Percentiles rank a stretch among this genome's conserved stretches.
Conservation (phyloP, 1,140 invertebrate genomes). For the Elymnias hypermnestra region DNA sequence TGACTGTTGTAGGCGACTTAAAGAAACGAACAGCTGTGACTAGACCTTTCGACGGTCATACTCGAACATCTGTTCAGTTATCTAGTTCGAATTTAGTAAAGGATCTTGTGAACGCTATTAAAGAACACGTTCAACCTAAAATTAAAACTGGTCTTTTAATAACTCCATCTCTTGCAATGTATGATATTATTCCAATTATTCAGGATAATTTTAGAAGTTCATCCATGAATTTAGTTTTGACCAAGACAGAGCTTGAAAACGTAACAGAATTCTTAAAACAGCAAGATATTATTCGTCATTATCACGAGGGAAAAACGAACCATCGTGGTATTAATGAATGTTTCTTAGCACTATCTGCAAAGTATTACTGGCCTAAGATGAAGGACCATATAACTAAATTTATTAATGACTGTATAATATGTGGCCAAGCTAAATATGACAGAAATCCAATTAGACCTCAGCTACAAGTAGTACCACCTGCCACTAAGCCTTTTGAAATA, state of each 20-base stretch:
- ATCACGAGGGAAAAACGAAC: conserved; percentile 5
- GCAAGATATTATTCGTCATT: conserved; percentile 11
- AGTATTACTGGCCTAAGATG: conserved; percentile 23
- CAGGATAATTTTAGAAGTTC: conserved; percentile 18
- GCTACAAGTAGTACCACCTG: conserved; percentile 10
- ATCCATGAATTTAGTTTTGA: conserved; percentile 12
- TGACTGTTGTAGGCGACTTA: conserved; percentile 13
- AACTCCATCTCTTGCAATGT: conserved; percentile 8
- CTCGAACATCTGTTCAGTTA: conserved; percentile 7
- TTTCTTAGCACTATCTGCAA: conserved; percentile 8
- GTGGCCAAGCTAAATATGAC: conserved; percentile 19
- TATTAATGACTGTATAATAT: conserved; percentile 18
- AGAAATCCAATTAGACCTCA: conserved; percentile 12
- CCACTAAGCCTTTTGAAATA: conserved; percentile 9
- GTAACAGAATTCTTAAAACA: conserved; percentile 8
- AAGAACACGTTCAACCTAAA: conserved; percentile 7
- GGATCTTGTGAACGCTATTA: conserved; percentile 4
- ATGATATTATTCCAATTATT: conserved; percentile 12
- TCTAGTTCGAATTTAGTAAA: conserved; percentile 8
- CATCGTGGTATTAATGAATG: conserved; percentile 13
- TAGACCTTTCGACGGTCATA: conserved; percentile 9
- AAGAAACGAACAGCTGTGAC: conserved; percentile 3
- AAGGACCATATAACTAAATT: conserved; percentile 15
- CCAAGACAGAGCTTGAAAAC: conserved; percentile 7
- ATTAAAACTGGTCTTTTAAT: conserved; percentile 6